phyloP scores from a whole-genome alignment of 2,797 vertebrate species.

The Yasuhikotakia modesta region DNA sequence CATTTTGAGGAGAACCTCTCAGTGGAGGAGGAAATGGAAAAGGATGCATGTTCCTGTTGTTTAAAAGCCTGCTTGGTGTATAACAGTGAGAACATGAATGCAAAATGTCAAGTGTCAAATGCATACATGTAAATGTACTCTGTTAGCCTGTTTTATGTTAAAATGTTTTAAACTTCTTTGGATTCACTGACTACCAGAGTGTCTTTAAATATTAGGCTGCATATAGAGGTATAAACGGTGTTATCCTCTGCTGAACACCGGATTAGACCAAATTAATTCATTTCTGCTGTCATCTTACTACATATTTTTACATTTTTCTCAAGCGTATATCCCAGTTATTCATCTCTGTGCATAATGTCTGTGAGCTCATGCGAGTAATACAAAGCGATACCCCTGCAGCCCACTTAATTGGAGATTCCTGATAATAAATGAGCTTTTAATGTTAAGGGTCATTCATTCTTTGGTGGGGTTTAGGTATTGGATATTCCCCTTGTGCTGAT shows the following conservation, averaged over 20 bases:
- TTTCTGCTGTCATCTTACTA: slow-evolving; percentile 5
- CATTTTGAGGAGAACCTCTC: neutral
- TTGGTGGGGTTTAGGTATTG: neutral
- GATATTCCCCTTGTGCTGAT: slow-evolving; percentile 17
- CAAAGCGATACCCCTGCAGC: neutral
- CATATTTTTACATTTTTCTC: slow-evolving; percentile 26
- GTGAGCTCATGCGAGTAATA: slow-evolving; percentile 18
- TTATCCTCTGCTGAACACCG: slow-evolving; percentile 12
- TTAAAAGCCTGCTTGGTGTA: neutral
- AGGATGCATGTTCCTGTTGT: slow-evolving; percentile 9
- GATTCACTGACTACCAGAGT: neutral
- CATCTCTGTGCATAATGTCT: slow-evolving; percentile 8
- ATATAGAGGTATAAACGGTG: slow-evolving; percentile 17
- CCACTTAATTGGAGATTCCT: neutral
- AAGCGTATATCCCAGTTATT: neutral
- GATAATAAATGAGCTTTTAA: slow-evolving; percentile 29
- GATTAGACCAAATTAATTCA: slow-evolving; percentile 21
- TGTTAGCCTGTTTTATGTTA: neutral
- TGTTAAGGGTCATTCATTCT: slow-evolving; percentile 35
- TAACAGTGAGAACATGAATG: slow-evolving; percentile 2
- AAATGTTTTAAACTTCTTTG: neutral
- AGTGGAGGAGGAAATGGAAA: neutral
- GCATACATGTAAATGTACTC: neutral
- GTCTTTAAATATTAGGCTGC: neutral
- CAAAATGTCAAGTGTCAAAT: neutral